phyloP scores from a whole-genome alignment of 2,888 invertebrate species.

The Julus scandinavius region DNA sequence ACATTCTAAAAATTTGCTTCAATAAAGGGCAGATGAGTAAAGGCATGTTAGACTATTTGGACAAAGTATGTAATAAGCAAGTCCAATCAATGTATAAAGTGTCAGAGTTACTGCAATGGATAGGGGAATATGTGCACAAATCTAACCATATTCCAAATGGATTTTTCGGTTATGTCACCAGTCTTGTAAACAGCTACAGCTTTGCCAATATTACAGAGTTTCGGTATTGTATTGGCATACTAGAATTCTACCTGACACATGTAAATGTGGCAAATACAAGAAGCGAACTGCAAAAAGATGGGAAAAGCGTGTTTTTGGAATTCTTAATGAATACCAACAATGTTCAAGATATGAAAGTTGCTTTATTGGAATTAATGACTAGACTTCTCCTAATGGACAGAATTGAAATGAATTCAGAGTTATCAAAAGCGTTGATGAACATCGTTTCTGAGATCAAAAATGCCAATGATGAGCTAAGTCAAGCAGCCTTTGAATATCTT shows the following conservation, averaged over 20 bases:
- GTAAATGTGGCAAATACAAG: neutral
- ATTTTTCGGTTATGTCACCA: neutral
- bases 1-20: neutral
- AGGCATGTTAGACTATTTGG: neutral
- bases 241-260: neutral
- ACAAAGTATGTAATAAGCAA: neutral
- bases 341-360: neutral
- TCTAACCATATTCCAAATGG: neutral
- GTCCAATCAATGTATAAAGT: neutral
- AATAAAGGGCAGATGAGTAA: neutral
- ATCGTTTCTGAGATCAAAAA: neutral
- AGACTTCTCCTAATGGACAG: neutral
- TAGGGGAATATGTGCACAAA: neutral
- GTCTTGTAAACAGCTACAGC: neutral
- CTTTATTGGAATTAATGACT: neutral
- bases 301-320: neutral
- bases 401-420: neutral
- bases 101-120: neutral
- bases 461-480: neutral
- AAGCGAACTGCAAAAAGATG: neutral
- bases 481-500: neutral
- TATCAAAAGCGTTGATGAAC: neutral
- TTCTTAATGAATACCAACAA: neutral
- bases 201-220: neutral
- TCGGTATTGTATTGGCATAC: neutral